Evolutionary conservation across 2,113 vertebrate genomes (phyloP).

Genomic region (Dolichallabes microphthalmus): DNA sequence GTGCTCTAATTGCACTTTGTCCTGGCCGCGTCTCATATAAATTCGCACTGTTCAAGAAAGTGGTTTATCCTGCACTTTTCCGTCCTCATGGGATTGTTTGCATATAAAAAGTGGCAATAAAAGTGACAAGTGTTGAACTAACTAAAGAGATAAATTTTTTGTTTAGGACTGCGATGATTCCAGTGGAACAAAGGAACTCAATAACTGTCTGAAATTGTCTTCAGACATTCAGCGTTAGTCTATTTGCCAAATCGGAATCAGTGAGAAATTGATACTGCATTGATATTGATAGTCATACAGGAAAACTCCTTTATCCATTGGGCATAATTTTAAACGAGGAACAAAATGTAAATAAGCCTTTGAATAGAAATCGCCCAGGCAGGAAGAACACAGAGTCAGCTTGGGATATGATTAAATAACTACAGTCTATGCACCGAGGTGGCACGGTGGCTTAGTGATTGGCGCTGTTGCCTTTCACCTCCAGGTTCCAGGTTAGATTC

Average conservation of each 20-base stretch:
- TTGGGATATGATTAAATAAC: neutral
- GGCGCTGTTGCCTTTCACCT: no score
- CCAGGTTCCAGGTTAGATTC: no score
- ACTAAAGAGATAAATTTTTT: neutral
- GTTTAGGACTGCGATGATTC: neutral
- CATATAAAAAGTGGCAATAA: slow-evolving; percentile 3
- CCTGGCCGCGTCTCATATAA: neutral
- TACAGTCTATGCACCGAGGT: no score
- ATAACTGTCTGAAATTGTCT: neutral
- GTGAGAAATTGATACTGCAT: neutral
- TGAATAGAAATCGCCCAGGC: neutral
- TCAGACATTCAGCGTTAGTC: neutral
- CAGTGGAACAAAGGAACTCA: neutral
- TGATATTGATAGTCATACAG: neutral
- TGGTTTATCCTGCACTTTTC: neutral
- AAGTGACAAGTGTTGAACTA: neutral
- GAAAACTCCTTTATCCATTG: neutral
- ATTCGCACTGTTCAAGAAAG: neutral
- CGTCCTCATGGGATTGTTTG: neutral
- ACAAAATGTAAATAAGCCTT: neutral
- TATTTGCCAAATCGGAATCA: neutral
- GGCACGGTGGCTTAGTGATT: no score
- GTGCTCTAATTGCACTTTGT: neutral
- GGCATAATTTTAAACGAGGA: neutral
- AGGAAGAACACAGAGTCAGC: neutral